Base-by-base conservation (phyloP, 2,888 invertebrate genomes). In the Eupithecia inturbata region DNA sequence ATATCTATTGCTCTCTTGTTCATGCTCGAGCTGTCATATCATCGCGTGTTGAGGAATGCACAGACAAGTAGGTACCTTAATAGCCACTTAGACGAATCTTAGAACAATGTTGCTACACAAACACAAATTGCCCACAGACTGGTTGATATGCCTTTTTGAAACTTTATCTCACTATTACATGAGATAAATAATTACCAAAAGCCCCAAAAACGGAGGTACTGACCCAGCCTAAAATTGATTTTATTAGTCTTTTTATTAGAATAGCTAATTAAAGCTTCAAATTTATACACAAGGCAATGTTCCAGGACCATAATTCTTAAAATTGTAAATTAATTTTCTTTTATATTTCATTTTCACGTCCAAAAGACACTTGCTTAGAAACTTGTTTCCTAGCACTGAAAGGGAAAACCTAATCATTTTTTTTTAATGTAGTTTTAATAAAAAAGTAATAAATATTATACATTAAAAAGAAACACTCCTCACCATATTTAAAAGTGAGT, bases 21-120 rank as follows among this genome's bases (percentile, higher is more conserved):
- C 82, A 88, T 85, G 89, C 83, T 88, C 83, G 85, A 89, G 80
- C 89, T 84, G 85, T 80, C 85, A 79, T 87, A 86, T 26, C 36
- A 63, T 88, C 85, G 87, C 82, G 86, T 88, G 85, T 82, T 67
- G 28, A 69, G 64, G 49, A 75, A 69, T 67, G 39, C 16, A 74
- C 49, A 64, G 33, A 64, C 31, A 31, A 31, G 31, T n/a, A n/a
- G n/a, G n/a, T 64, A 64, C 14, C n/a, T 12, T 33, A n/a, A 3
- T 63, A 53, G 10, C 57, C 26, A 57, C 57, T 53, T 53, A 26
- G 22, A 57, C 57, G 57, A 12, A 57, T 57, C 57, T 57, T 26
- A 57, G 57, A 57, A 12, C 22, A 12, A 26, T 53, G 10, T 22
- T 22, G 53, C 12, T 57, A 57, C 49, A 26, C 57, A 57, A 57